Percentiles rank a stretch among this genome's conserved stretches.
Evolutionary conservation across 2,113 vertebrate species (phyloP).

Genomic region (Ageneiosus marmoratus): DNA sequence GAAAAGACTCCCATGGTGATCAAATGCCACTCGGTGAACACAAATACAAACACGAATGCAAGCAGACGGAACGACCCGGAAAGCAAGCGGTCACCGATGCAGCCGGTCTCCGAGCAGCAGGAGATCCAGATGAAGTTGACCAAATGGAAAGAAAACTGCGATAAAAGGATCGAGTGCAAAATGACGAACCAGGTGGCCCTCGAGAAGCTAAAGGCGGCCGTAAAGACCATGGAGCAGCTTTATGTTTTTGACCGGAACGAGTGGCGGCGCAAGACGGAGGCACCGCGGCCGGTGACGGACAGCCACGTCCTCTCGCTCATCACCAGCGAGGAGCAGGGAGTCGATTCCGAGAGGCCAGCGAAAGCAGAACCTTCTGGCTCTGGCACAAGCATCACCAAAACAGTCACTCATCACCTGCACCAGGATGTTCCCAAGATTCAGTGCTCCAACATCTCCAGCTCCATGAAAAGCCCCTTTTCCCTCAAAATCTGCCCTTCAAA

Average conservation of each 20-base stretch:
- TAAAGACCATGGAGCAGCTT: slow-evolving; percentile 94
- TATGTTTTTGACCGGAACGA: slow-evolving; percentile 90
- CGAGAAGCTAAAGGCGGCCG: slow-evolving; percentile 91
- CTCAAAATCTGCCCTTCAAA: slow-evolving; percentile 67
- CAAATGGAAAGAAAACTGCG: slow-evolving; percentile 70
- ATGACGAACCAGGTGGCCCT: slow-evolving; percentile 80
- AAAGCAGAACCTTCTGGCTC: not conserved
- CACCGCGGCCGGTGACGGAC: slow-evolving; percentile 76
- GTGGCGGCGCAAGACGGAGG: slow-evolving; percentile 89
- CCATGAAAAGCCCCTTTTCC: slow-evolving; percentile 56
- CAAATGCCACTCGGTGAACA: slow-evolving; percentile 88
- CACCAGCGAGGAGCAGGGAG: slow-evolving; percentile 73
- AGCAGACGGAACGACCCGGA: slow-evolving; percentile 34
- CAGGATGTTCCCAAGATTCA: slow-evolving; percentile 17
- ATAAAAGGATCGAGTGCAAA: slow-evolving; percentile 71
- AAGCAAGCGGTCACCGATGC: slow-evolving; percentile 17
- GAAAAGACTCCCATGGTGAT: slow-evolving; percentile 82
- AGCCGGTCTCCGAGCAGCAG: not conserved
- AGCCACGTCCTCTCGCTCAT: slow-evolving; percentile 90
- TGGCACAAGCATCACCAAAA: not conserved
- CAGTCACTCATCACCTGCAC: slow-evolving; percentile 5
- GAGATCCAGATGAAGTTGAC: slow-evolving; percentile 70
- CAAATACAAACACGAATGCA: slow-evolving; percentile 58
- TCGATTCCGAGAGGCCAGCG: not conserved
- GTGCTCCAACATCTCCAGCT: slow-evolving; percentile 32